Evolutionary conservation across 2,888 invertebrate genomes (phyloP), one percentile per base, ranked within the genome.

Genomic region (Dromius quadrimaculatus): DNA sequence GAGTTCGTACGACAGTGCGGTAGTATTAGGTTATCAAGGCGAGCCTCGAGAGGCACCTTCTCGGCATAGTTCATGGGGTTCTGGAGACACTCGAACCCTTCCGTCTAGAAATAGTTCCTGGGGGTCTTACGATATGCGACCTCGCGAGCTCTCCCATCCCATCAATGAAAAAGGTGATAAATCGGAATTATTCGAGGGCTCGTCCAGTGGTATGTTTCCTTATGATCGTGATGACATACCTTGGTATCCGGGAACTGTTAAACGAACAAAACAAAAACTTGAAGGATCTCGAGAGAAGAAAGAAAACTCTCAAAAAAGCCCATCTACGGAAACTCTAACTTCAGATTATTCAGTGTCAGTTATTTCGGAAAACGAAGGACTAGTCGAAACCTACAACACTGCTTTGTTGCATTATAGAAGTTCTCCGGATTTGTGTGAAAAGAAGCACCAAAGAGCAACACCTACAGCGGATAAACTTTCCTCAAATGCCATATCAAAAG

Each of bases 1-100:
- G 91, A 88, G 88, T 77, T 90, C 90, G 28, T 89, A 89, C 79
- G 92, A 92, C 81, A 92, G 92, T 79, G 92, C 91, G 20, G 90
- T 91, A 32, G 90, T 88, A 50, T 84, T 90, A 72, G 86, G 87
- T 72, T 84, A 80, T 72, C 83, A 82, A 72, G 83, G 84, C 22
- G 86, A 86, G 74, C 78, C 81, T 13, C 79, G 81, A n/a, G 91
- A 91, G 75, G 80, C 84, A 36, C 87, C 90, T 23, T 91, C 92
- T 71, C 87, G 93, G 6, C 92, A 92, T 79, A 90, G 92, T 74
- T 92, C 93, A 38, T 93, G 93, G 92, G 92, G 92, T 71, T 90
- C 91, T n/a, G 89, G 88, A 61, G 91, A 92, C 78, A 87, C 87
- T 62, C 84, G 89, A 41, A 86, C 86, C 2, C 76, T 88, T 68